A percentile compares a stretch with the other conserved stretches of the same genome.
Evolutionary conservation across 2,888 invertebrate species (phyloP).

Genomic region (Agrochola macilenta): DNA sequence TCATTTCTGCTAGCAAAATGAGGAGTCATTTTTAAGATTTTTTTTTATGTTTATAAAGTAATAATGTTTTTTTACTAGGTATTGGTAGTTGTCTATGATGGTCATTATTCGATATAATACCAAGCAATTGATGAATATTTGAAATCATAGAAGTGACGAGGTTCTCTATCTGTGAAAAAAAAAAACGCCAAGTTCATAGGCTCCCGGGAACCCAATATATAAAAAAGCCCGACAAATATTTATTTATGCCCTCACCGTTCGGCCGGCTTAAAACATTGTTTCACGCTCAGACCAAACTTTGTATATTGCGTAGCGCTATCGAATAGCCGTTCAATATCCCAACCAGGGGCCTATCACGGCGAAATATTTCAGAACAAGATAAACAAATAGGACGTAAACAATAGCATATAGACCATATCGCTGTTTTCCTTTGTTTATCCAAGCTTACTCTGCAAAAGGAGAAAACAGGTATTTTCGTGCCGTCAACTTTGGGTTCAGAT

Average conservation of each 20-base stretch:
- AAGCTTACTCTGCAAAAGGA: conserved; percentile 28
- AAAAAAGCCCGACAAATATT: conserved; percentile 29
- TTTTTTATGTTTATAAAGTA: too few relatives aligned
- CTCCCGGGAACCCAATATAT: too few relatives aligned
- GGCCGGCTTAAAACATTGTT: conserved; percentile 37
- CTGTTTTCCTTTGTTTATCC: conserved; percentile 42
- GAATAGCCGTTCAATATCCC: conserved; percentile 41
- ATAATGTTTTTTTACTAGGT: too few relatives aligned
- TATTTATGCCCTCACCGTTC: conserved; percentile 5
- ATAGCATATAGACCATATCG: conserved; percentile 37
- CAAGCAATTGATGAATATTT: too few relatives aligned
- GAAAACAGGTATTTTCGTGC: conserved; percentile 45
- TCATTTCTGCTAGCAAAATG: too few relatives aligned
- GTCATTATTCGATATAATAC: too few relatives aligned
- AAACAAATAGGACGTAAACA: conserved; percentile 58
- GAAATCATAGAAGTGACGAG: too few relatives aligned
- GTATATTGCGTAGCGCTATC: conserved; percentile 40
- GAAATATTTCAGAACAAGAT: conserved; percentile 60
- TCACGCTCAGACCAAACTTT: conserved; percentile 38
- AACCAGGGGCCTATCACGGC: conserved; percentile 33
- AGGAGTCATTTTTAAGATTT: too few relatives aligned
- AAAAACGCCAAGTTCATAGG: too few relatives aligned
- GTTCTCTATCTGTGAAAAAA: too few relatives aligned
- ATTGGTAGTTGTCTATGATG: too few relatives aligned
- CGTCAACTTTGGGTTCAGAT: conserved; percentile 43